Evolutionary conservation across 2,888 invertebrate genomes (phyloP).

Genomic region (Synanthedon andrenaeformis): DNA sequence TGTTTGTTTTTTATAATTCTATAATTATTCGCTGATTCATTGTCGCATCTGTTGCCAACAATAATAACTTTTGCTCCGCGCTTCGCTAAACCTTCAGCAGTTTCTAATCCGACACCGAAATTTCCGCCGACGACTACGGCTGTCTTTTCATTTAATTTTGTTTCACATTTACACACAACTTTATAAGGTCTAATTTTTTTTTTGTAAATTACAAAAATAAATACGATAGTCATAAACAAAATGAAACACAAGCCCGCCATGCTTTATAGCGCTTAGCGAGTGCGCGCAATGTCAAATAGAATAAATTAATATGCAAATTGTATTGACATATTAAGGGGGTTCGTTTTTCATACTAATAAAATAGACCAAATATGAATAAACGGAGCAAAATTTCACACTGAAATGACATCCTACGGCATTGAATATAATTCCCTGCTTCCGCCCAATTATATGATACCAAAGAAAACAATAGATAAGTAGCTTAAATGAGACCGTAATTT

Average conservation of each 20-base stretch:
- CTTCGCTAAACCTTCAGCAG: constrained; percentile 76
- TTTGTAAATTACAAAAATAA: not conserved
- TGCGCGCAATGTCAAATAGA: too few species aligned
- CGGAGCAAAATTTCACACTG: too few species aligned
- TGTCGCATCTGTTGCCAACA: constrained; percentile 80
- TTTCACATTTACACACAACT: constrained; percentile 34
- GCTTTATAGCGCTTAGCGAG: not conserved
- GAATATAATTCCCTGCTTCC: too few species aligned
- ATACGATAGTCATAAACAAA: not conserved
- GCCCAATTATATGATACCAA: too few species aligned
- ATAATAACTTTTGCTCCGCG: constrained; percentile 77
- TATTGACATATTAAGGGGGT: too few species aligned
- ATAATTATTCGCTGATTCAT: constrained; percentile 75
- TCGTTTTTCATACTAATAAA: too few species aligned
- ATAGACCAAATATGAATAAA: too few species aligned
- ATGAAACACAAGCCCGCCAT: not conserved
- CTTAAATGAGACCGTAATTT: too few species aligned
- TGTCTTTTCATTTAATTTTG: constrained; percentile 64
- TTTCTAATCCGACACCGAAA: constrained; percentile 85
- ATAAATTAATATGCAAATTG: too few species aligned
- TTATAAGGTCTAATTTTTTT: constrained; percentile 17
- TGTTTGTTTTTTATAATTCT: constrained; percentile 15
- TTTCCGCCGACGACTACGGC: constrained; percentile 84
- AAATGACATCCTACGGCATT: too few species aligned
- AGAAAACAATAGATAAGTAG: too few species aligned